Conservation (phyloP, 2,888 invertebrate species). For the Cremastobaeus sp. region DNA sequence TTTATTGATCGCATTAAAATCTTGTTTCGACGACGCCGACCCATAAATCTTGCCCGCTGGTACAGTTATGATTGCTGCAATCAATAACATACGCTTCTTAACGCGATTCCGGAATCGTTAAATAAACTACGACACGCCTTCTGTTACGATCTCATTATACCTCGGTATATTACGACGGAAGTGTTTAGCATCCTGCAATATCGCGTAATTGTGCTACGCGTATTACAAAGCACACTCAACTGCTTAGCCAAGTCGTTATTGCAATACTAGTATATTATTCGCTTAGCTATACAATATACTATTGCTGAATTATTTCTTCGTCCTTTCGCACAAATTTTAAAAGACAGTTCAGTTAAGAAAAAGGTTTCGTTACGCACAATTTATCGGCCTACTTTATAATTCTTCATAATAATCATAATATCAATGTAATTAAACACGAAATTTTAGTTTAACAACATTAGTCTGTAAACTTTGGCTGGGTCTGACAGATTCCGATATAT, state of each 20-base stretch:
- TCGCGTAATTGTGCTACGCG: conserved; percentile 34
- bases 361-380: conserved; percentile 18
- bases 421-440: no score
- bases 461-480: no score
- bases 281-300: conserved; percentile 16
- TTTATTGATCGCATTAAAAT: conserved; percentile 4
- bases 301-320: conserved; percentile 24
- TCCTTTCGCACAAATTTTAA: conserved; percentile 25
- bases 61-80: conserved; percentile 55
- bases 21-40: conserved; percentile 4
- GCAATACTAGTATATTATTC: conserved; percentile 32
- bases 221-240: conserved; percentile 42
- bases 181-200: conserved; percentile 43
- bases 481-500: no score
- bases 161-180: conserved; percentile 52
- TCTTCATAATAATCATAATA: no score
- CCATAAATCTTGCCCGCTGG: conserved; percentile 21
- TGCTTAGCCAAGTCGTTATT: conserved; percentile 25
- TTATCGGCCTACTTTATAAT: conserved; percentile 14
- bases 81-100: conserved; percentile 47
- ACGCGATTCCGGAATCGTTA: conserved; percentile 47
- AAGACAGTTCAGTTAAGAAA: conserved; percentile 17
- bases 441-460: no score
- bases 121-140: conserved; percentile 47
- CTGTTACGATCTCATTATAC: conserved; percentile 53